Evolutionary conservation across 2,113 vertebrate genomes (phyloP), one percentile per base, ranked within the genome.

Genomic region (Solea senegalensis): DNA sequence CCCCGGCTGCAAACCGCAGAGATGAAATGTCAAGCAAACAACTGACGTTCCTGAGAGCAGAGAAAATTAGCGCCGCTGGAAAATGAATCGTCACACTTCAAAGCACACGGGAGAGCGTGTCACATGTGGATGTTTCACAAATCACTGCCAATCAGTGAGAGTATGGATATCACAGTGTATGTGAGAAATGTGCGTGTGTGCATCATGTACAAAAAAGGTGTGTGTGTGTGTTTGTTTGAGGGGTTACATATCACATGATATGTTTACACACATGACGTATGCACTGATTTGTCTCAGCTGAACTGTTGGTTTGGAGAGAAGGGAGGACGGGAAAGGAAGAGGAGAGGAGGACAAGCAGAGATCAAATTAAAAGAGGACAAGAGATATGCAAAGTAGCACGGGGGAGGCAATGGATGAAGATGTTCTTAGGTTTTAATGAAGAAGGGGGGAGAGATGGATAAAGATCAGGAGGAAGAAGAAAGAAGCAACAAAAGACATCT

Each of bases 1-100:
- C 44, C 45, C 45, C 1, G 15, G 65, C 16, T 62, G 1, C 61
- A 80, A 74, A 5, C 34, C 4, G 11, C 27, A 0, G 15, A 63
- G 53, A 65, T 39, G 40, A 90, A 86, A 88, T 82, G 74, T 82
- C 63, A 78, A 80, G 71, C 52, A 88, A 89, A 80, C 65, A 85
- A 60, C 41, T 81, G 76, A 74, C 39, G n/a, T 72, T 57, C 72
- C 72, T 54, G 7, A 44, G 62, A 80, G 55, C 54, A 57, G 65
- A 40, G 77, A 26, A 39, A 74, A 48, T 70, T 4, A 8, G 5
- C 15, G 15, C 53, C 3, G 34, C 13, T 45, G 53, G 54, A 74
- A 79, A 81, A 83, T 76, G 43, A 80, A 52, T 48, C 71, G 65
- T 56, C 54, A 11, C 3, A 26, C 66, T 46, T 73, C 65, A 74